A percentile compares a stretch with the other conserved stretches of the same genome.
These are phyloP conservation scores for Zapornia atra DNA, from an alignment of 2,113 vertebrate genomes.

Conservation along the genomic window DNA sequence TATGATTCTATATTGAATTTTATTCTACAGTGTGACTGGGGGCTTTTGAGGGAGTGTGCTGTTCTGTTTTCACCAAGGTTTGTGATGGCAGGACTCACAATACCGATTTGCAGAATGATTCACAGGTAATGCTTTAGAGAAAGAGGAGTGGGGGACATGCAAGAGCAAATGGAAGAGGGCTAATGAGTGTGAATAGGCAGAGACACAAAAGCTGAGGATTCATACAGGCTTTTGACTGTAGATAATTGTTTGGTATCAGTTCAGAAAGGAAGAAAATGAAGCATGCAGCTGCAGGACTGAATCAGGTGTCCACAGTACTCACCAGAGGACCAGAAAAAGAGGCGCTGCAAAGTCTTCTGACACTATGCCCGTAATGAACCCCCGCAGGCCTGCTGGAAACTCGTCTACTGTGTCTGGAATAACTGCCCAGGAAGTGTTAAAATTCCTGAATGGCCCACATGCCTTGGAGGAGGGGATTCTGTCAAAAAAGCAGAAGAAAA, in stretches of 20 bases:
- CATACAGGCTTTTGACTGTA: background rate
- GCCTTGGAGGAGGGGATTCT: constrained; percentile 89
- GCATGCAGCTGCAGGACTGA: background rate
- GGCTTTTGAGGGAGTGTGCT: background rate
- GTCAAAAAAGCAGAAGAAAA: background rate
- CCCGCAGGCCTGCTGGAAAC: constrained; percentile 72
- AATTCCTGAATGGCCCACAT: constrained; percentile 90
- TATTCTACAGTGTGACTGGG: background rate
- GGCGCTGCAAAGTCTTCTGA: constrained; percentile 93
- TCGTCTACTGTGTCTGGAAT: constrained; percentile 71
- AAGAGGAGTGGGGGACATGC: background rate
- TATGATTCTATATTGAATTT: background rate
- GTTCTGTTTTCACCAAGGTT: background rate
- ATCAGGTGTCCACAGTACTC: constrained; percentile 28
- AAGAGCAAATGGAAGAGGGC: background rate
- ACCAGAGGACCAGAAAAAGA: constrained; percentile 92
- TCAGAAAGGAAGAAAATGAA: background rate
- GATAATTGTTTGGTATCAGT: background rate
- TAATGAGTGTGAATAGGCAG: background rate
- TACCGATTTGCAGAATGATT: background rate
- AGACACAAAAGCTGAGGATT: background rate
- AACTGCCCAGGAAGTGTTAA: constrained; percentile 85
- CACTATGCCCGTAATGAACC: constrained; percentile 74
- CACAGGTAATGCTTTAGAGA: background rate
- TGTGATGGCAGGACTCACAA: background rate